These are phyloP conservation scores for Galleria mellonella DNA, from an alignment of 1,140 invertebrate genomes.

Conservation along the genomic window DNA sequence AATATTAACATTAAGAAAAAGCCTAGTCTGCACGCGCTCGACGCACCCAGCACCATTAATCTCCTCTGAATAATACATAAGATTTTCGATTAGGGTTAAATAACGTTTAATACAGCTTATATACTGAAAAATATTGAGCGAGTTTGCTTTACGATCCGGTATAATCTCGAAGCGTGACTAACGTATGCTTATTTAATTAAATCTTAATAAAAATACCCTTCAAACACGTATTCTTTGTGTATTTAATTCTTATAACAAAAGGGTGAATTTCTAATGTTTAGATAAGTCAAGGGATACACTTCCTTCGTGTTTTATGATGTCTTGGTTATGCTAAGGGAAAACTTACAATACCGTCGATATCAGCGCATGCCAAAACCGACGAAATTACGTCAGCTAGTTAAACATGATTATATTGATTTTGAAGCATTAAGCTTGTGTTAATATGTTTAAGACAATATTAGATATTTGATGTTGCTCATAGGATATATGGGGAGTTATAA, in stretches of 20 bases:
- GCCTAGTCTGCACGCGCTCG: conserved; percentile 33
- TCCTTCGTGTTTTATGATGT: conserved; percentile 15
- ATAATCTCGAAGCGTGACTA: conserved; percentile 37
- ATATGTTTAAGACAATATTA: conserved; percentile 40
- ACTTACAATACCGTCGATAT: conserved; percentile 9
- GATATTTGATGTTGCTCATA: conserved; percentile 28
- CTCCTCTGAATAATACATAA: conserved; percentile 69
- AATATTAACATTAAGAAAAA: conserved; percentile 52
- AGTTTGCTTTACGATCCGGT: conserved; percentile 29
- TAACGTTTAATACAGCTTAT: conserved; percentile 59
- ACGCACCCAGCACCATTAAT: conserved; percentile 45
- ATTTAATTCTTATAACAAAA: conserved; percentile 5
- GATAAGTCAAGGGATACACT: conserved; percentile 14
- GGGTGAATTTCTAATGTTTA: conserved; percentile 23
- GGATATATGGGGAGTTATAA: conserved; percentile 14
- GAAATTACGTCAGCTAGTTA: conserved; percentile 26
- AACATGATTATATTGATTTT: conserved; percentile 39
- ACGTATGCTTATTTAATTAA: conserved; percentile 55
- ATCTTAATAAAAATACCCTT: conserved; percentile 41
- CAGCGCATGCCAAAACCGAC: conserved; percentile 22
- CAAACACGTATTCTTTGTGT: not conserved
- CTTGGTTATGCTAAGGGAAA: conserved; percentile 16
- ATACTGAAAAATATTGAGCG: conserved; percentile 38
- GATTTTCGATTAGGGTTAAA: conserved; percentile 58
- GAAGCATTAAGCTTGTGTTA: conserved; percentile 22